Base-by-base conservation (phyloP, 2,797 vertebrate species). In the Aphelocoma californica region DNA sequence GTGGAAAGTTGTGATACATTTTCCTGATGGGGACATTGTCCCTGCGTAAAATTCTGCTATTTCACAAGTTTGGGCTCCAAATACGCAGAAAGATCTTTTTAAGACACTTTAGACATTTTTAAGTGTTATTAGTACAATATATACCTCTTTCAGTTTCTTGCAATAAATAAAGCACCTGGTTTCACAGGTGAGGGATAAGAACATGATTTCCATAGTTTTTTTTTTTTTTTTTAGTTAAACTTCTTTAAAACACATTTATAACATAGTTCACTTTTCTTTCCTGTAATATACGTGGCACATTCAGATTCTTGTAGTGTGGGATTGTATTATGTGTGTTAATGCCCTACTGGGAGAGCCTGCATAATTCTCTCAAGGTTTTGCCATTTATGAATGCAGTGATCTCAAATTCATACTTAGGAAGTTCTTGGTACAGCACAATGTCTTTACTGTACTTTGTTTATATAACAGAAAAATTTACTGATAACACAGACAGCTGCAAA, bases 131-230 rank as follows among this genome's bases (percentile, higher is more conserved):
- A 93, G 6, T 83, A 56, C 32, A 90, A 66, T 73, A 92, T 75
- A 74, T 61, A 73, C 10, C n/a, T 92, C 53, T 70, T 86, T 78
- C n/a, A 81, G 44, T 72, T 91, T 81, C 79, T 92, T 88, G 28
- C 78, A 93, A 83, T 91, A 95, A 95, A 88, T 88, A 84, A 92
- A 64, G 14, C 93, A 93, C 77, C 92, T 94, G 88, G 69, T n/a
- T 97, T 91, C 88, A 91, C 84, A 96, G 84, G 54, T 94, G 89
- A 51, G 13, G 48, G 15, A 86, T 85, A 94, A 89, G 23, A 18
- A 58, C 29, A 72, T 18, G n/a, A 42, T 74, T 92, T 91, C 40
- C 12, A 48, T 71, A 29, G 5, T 45, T 20, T 72, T 34, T 34
- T 34, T n/a, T n/a, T 60, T 82, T 66, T 42, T 50, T 66, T 34